These are phyloP conservation scores for Percina caprodes DNA, from an alignment of 2,113 vertebrate genomes.

Conservation along the genomic window DNA sequence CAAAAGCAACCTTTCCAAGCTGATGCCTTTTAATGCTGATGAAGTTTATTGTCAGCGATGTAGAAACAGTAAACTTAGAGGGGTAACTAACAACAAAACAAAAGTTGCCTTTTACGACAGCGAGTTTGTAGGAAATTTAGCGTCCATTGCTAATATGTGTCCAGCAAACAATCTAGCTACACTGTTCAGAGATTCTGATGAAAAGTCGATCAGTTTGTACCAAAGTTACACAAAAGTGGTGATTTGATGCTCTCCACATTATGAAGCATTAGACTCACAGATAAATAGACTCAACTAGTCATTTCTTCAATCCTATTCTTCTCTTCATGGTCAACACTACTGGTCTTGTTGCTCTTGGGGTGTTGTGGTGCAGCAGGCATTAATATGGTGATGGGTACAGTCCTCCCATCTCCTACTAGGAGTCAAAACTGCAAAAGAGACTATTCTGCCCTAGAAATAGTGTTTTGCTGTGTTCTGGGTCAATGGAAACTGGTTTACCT, in stretches of 20 bases:
- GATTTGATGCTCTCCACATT: not conserved
- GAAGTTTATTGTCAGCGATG: not conserved
- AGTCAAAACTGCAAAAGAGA: not conserved
- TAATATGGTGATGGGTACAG: not conserved
- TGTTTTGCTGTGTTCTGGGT: not conserved
- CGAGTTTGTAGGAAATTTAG: not conserved
- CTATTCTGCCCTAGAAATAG: not conserved
- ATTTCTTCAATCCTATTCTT: not conserved
- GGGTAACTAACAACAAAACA: not conserved
- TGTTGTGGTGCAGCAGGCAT: not conserved
- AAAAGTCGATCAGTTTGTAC: not conserved
- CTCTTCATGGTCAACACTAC: not conserved
- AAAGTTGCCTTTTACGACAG: too few relatives aligned
- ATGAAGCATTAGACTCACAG: not conserved
- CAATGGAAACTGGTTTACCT: not conserved
- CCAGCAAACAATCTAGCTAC: not conserved
- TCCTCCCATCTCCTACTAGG: not conserved
- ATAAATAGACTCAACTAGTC: not conserved
- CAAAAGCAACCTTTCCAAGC: constrained; percentile 13
- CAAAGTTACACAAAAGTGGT: not conserved
- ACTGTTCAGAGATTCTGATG: not conserved
- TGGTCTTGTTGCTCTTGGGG: not conserved
- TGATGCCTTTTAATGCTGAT: not conserved
- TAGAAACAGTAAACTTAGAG: not conserved
- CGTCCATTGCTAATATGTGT: not conserved